phyloP scores from a whole-genome alignment of 1,140 invertebrate species.

The Zophobas atratus region DNA sequence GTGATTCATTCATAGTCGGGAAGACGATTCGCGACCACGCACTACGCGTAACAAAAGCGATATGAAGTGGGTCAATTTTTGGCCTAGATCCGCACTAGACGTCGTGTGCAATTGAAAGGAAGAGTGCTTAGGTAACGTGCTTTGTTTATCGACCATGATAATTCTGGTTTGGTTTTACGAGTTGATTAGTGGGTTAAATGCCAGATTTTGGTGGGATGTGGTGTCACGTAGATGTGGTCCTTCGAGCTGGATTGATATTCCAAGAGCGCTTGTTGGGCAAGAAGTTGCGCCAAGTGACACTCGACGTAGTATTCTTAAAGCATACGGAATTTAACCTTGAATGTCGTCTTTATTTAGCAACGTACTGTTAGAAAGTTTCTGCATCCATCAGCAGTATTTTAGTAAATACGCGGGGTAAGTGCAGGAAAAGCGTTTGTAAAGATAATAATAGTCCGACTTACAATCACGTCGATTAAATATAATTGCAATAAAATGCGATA shows the following conservation, averaged over 20 bases:
- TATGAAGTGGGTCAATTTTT: neutral
- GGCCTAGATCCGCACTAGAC: neutral
- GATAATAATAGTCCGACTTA: neutral
- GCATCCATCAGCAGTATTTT: slow-evolving; percentile 1
- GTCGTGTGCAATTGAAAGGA: neutral
- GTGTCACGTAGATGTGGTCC: neutral
- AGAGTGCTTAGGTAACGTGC: neutral
- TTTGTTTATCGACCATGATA: neutral
- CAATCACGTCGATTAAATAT: neutral
- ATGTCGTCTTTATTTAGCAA: slow-evolving; percentile 38
- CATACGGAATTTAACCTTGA: slow-evolving; percentile 44
- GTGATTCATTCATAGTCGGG: neutral
- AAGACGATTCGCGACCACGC: neutral
- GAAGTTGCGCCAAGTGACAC: slow-evolving; percentile 8
- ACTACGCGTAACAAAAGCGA: neutral
- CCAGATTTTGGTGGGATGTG: too few relatives aligned
- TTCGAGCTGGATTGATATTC: slow-evolving; percentile 11
- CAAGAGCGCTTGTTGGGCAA: slow-evolving; percentile 5
- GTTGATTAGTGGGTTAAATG: too few relatives aligned
- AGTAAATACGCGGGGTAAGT: neutral
- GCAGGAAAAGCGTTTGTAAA: neutral
- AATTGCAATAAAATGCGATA: slow-evolving; percentile 5
- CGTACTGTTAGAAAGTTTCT: slow-evolving; percentile 27
- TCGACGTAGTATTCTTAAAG: slow-evolving; percentile 14
- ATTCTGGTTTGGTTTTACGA: too few relatives aligned